Evolutionary conservation across 2,888 invertebrate species (phyloP), one percentile per base, ranked within the genome.

Genomic region (Pollenia griseotomentosa): DNA sequence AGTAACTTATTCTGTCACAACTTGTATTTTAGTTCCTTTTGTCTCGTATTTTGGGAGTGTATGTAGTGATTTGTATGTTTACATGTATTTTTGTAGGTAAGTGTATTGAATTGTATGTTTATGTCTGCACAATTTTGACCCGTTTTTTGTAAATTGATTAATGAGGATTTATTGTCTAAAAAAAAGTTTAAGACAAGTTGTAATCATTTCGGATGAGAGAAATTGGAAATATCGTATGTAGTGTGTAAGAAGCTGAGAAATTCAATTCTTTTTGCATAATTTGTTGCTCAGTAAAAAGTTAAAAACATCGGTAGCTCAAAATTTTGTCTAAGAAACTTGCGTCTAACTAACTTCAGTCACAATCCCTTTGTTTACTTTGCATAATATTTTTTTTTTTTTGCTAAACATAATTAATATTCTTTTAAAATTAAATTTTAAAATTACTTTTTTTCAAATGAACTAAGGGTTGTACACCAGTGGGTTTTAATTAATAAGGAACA

Each of bases 1-100:
- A 80, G 78, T 80, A 63, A 80, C 79, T 82, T 68, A 84, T 82
- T 83, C 80, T 88, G 87, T 88, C 82, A 73, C 77, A 86, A 68
- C 14, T 61, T 53, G 73, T 66, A 77, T 78, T 73, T 65, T 63
- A 55, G 71, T 46, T 73, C 2, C 53, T 75, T 48, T 46, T 70
- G 55, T 40, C 10, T 16, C 65, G 55, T 42, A 33, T 59, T 81
- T 81, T 75, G 10, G 46, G 75, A 53, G 51, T 70, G 61, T 59
- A 66, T 51, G 74, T 33, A 14, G 48, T n/a, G 23, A 74, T 82
- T 74, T 79, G 74, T 82, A 65, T 44, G 44, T 70, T 7, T 75
- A 16, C 46, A 57, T 57, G 42, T 48, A 51, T 40, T 3, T 42
- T 9, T 40, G 14, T 53, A 12, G 23, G 53, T 10, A 23, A 6